Percentiles rank a stretch among this genome's conserved stretches.
These are phyloP conservation scores for Ramphastos sulfuratus DNA, from an alignment of 2,113 vertebrate genomes.

Conservation along the genomic window DNA sequence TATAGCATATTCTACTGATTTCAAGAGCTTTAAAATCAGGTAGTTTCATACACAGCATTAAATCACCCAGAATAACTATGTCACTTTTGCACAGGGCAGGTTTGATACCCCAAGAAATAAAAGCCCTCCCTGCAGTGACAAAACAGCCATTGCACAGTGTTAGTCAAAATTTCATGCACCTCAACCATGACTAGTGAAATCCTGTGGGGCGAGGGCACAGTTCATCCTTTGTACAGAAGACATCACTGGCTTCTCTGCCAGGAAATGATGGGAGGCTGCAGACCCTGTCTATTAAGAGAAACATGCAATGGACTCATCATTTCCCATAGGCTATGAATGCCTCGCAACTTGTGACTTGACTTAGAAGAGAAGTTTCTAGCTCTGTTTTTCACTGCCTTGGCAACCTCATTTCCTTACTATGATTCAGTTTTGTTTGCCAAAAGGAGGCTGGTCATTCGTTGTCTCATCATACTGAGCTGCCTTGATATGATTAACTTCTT, in stretches of 20 bases:
- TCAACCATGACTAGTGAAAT: neutral
- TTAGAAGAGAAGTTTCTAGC: constrained; percentile 37
- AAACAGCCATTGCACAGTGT: neutral
- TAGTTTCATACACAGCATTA: neutral
- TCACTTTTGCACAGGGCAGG: neutral
- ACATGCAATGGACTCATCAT: neutral
- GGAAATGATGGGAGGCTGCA: neutral
- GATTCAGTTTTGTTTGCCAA: constrained; percentile 58
- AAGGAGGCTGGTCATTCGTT: constrained; percentile 8
- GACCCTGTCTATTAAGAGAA: neutral
- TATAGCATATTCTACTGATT: neutral
- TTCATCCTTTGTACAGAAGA: neutral
- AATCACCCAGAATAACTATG: neutral
- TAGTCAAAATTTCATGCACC: neutral
- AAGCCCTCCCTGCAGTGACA: neutral
- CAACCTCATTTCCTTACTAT: constrained; percentile 54
- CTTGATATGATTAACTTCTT: constrained; percentile 50
- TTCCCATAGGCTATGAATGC: constrained; percentile 46
- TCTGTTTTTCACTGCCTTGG: constrained; percentile 59
- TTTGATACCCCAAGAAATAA: neutral
- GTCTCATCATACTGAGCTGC: constrained; percentile 56
- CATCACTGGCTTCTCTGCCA: neutral
- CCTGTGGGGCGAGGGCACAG: neutral
- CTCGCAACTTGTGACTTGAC: neutral
- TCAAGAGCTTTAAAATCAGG: neutral